Evolutionary conservation across 64 coral and sea anemone species (phyloP).

Genomic region (Anthopleura sola): DNA sequence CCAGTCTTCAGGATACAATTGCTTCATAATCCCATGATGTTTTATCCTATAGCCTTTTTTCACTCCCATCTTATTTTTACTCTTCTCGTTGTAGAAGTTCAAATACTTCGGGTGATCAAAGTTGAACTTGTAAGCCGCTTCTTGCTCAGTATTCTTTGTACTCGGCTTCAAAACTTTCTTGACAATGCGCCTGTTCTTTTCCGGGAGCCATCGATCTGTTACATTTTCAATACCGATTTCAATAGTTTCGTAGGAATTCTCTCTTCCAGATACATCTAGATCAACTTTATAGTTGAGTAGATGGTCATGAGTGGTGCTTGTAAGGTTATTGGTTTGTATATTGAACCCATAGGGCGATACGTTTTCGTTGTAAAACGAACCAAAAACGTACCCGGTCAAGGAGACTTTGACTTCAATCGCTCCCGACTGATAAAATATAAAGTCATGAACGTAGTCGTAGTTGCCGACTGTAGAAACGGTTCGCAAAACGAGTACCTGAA

Average conservation of each 20-base stretch:
- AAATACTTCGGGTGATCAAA: constrained; percentile 54
- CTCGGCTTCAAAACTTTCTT: constrained; percentile 47
- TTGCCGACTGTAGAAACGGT: constrained; percentile 36
- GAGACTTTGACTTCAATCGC: constrained; percentile 54
- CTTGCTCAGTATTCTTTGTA: constrained; percentile 39
- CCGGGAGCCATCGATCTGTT: constrained; percentile 41
- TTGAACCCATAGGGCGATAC: constrained; percentile 25
- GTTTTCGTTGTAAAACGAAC: constrained; percentile 18
- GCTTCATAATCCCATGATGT: constrained; percentile 32
- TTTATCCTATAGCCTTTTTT: constrained; percentile 53
- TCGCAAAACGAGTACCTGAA: constrained; percentile 39
- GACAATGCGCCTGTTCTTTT: constrained; percentile 11
- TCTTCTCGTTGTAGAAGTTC: constrained; percentile 46
- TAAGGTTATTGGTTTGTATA: constrained; percentile 29
- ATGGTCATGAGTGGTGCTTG: constrained; percentile 50
- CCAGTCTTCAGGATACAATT: constrained; percentile 63
- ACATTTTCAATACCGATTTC: constrained; percentile 52
- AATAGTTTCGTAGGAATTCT: constrained; percentile 58
- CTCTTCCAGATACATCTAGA: constrained; percentile 30
- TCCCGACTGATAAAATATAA: constrained; percentile 55
- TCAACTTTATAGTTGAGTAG: constrained; percentile 56
- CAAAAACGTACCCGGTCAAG: constrained; percentile 34
- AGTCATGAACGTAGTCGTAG: constrained; percentile 53
- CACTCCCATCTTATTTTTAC: constrained; percentile 53
- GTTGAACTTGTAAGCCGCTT: constrained; percentile 57